Evolutionary conservation across 2,113 vertebrate species (phyloP).

Genomic region (Tupaia chinensis): DNA sequence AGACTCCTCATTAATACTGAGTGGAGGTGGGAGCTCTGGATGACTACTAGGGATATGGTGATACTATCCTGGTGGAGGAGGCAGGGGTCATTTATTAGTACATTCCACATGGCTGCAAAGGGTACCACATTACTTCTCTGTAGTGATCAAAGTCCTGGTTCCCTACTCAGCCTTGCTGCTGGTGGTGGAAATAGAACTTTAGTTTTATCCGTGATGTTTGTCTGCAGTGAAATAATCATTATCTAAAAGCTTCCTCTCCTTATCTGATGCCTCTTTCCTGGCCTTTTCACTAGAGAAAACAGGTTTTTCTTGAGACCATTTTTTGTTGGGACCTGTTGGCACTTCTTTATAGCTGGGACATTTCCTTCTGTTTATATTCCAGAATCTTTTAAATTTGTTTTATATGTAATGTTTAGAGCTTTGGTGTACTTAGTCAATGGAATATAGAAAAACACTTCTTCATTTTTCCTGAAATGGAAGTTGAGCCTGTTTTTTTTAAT

Average conservation of each 20-base stretch:
- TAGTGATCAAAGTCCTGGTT: neutral
- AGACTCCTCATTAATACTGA: neutral
- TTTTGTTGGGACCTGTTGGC: neutral
- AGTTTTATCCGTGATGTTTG: neutral
- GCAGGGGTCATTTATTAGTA: neutral
- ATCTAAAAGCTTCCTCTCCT: neutral
- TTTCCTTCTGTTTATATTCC: neutral
- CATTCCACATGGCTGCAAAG: neutral
- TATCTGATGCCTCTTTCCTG: neutral
- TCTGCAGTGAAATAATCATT: neutral
- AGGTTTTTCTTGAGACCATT: neutral
- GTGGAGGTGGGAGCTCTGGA: neutral
- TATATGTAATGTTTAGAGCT: no score
- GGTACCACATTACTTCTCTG: neutral
- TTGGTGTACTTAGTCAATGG: neutral
- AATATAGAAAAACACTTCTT: neutral
- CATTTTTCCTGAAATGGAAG: neutral
- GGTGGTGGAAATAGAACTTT: neutral
- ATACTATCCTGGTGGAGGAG: neutral
- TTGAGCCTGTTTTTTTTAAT: neutral
- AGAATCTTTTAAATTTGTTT: neutral
- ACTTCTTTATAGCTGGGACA: neutral
- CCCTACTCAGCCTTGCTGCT: neutral
- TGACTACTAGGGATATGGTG: neutral
- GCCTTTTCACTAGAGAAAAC: neutral